phyloP scores from a whole-genome alignment of 2,113 vertebrate genomes.

The Drymodes brunneopygia region DNA sequence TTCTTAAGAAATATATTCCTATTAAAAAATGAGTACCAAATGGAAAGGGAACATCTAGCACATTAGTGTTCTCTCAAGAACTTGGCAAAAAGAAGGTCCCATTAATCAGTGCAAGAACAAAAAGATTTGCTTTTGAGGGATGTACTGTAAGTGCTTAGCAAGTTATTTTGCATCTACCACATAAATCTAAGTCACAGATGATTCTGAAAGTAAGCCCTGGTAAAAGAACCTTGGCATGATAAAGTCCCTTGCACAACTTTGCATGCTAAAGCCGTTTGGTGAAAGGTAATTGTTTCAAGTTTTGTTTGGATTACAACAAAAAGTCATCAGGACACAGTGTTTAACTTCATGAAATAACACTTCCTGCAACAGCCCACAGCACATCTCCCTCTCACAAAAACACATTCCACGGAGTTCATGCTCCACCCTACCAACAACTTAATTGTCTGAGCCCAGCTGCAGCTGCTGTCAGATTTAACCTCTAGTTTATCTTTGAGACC shows the following conservation, averaged over 20 bases:
- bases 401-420: rapidly evolving
- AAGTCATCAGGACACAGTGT: rapidly evolving
- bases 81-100: neutral
- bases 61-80: neutral
- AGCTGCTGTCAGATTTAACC: neutral
- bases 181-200: neutral
- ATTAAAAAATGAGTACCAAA: neutral
- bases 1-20: neutral
- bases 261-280: no score
- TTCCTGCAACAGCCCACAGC: neutral
- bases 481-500: neutral
- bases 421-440: neutral
- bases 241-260: neutral
- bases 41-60: neutral
- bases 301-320: neutral
- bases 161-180: neutral
- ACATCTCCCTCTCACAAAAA: rapidly evolving
- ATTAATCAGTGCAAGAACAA: neutral
- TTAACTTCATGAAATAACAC: neutral
- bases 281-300: neutral
- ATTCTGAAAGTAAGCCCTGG: neutral
- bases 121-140: neutral
- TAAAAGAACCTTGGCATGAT: neutral
- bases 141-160: neutral
- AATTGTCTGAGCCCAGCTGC: neutral